A percentile compares a stretch with the other conserved stretches of the same genome.
Evolutionary conservation across 2,888 invertebrate genomes (phyloP).

Genomic region (Crepidodera aurea): DNA sequence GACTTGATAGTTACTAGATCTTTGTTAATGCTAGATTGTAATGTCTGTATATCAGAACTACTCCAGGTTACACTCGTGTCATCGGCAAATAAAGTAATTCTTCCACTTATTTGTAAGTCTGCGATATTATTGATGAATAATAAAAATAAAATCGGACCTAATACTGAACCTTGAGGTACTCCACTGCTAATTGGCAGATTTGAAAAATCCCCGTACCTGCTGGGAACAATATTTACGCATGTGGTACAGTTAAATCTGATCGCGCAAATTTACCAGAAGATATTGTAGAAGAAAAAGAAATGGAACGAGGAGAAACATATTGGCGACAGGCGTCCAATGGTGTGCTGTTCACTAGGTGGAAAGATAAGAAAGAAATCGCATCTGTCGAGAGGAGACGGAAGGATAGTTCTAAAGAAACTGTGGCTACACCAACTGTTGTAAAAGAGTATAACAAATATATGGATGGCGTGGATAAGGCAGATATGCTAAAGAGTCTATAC

Average conservation of each 20-base stretch:
- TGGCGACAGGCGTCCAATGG: not conserved
- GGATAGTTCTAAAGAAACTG: not conserved
- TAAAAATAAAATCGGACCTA: too few relatives aligned
- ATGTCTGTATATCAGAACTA: too few relatives aligned
- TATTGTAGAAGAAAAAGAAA: slow-evolving; percentile 9
- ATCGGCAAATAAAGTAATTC: too few relatives aligned
- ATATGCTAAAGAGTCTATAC: slow-evolving; percentile 48
- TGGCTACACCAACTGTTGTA: slow-evolving; percentile 38
- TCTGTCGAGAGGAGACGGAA: not conserved
- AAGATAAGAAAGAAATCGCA: slow-evolving; percentile 2
- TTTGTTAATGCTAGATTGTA: too few relatives aligned
- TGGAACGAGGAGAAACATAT: slow-evolving; percentile 1
- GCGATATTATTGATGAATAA: too few relatives aligned
- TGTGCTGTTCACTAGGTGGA: not conserved
- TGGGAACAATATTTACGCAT: slow-evolving; percentile 1
- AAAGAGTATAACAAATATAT: slow-evolving; percentile 49
- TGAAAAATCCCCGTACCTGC: too few relatives aligned
- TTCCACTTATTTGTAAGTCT: too few relatives aligned
- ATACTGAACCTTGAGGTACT: too few relatives aligned
- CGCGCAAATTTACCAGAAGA: not conserved
- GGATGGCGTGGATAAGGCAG: slow-evolving; percentile 51
- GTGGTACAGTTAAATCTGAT: slow-evolving; percentile 6
- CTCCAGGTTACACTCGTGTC: too few relatives aligned
- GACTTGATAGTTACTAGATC: too few relatives aligned
- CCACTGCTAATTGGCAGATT: too few relatives aligned